These are phyloP conservation scores for Hydropsyche tenuis DNA, from an alignment of 1,140 invertebrate genomes.

Conservation along the genomic window DNA sequence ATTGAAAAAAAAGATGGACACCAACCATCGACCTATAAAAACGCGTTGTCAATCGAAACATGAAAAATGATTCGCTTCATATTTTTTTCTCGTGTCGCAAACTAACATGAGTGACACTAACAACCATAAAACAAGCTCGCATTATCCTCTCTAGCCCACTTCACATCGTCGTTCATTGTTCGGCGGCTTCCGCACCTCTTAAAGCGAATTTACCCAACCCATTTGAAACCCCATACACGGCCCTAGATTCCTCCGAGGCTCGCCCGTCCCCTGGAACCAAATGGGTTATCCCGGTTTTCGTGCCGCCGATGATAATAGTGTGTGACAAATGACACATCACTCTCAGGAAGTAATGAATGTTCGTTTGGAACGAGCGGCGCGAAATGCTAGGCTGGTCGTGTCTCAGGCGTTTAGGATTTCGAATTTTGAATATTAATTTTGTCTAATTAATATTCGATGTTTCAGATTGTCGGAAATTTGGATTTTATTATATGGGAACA, in stretches of 20 bases:
- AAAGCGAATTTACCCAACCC: constrained; percentile 8
- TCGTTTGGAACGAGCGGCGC: background rate
- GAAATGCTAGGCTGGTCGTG: background rate
- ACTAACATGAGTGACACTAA: constrained; percentile 36
- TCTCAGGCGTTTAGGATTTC: too few relatives aligned
- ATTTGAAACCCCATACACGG: background rate
- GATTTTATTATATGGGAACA: too few relatives aligned
- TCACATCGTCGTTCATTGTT: constrained; percentile 34
- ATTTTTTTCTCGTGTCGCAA: background rate
- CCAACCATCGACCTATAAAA: too few relatives aligned
- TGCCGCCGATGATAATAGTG: constrained; percentile 2
- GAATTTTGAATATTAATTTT: too few relatives aligned
- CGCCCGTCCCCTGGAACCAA: background rate
- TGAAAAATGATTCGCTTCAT: background rate
- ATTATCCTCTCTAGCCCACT: constrained; percentile 32
- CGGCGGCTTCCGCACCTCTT: constrained; percentile 22
- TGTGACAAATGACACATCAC: constrained; percentile 26
- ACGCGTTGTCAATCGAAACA: too few relatives aligned
- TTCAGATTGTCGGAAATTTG: too few relatives aligned
- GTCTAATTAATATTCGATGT: too few relatives aligned
- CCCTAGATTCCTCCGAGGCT: too few relatives aligned
- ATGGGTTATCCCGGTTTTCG: background rate
- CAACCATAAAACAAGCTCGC: constrained; percentile 39
- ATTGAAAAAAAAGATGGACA: too few relatives aligned
- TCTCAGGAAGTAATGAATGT: constrained; percentile 20